These are phyloP conservation scores for Eucera pruinosa DNA, from an alignment of 2,888 invertebrate species.

Conservation along the genomic window DNA sequence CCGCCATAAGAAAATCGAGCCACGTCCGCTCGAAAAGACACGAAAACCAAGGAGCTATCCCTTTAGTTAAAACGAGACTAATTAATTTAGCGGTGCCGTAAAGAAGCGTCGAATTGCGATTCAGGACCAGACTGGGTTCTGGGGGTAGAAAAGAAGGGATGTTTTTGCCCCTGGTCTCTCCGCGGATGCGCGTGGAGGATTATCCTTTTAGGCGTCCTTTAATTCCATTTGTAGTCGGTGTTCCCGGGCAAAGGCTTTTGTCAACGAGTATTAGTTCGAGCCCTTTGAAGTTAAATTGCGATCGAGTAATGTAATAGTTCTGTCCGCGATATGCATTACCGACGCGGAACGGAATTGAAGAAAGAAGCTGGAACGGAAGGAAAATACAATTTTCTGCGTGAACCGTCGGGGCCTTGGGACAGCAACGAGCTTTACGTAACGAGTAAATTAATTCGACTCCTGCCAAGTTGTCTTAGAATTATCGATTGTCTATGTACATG, in stretches of 20 bases:
- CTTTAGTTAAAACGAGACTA: constrained; percentile 59
- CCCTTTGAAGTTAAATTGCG: constrained; percentile 69
- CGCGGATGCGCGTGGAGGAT: constrained; percentile 52
- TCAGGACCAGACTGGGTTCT: constrained; percentile 3
- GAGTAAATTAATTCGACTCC: constrained; percentile 2
- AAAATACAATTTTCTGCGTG: constrained; percentile 46
- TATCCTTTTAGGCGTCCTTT: constrained; percentile 69
- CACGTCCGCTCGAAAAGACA: constrained; percentile 2
- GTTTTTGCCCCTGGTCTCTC: constrained; percentile 53
- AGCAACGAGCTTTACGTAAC: neutral
- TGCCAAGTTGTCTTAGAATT: neutral
- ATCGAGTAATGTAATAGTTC: constrained; percentile 66
- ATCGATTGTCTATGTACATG: neutral
- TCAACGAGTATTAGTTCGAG: constrained; percentile 64
- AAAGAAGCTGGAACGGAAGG: constrained; percentile 19
- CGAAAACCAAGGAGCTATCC: constrained; percentile 52
- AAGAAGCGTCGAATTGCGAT: constrained; percentile 64
- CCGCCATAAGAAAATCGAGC: constrained; percentile 33
- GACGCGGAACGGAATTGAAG: constrained; percentile 29
- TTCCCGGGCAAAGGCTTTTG: constrained; percentile 64
- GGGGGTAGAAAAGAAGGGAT: constrained; percentile 32
- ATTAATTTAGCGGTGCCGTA: constrained; percentile 59
- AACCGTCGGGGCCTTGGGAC: neutral
- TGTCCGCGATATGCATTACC: constrained; percentile 52
- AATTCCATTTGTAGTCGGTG: constrained; percentile 63